Conservation (phyloP, 2,797 vertebrate species). For the Tamandua tetradactyla region DNA sequence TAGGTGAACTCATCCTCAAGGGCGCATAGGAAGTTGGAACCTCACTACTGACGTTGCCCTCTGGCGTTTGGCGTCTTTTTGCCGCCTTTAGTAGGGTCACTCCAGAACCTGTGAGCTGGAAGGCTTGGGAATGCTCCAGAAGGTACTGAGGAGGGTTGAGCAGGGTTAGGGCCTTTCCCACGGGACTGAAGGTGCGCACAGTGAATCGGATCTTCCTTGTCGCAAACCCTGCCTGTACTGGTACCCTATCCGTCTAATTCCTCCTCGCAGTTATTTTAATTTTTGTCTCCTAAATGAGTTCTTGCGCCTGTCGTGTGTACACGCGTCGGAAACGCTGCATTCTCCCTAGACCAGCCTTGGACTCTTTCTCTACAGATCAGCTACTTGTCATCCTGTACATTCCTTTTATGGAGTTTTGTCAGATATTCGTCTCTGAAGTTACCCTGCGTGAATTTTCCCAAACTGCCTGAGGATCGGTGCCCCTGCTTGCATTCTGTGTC, state of each 20-base stretch:
- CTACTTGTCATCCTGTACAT: accelerated
- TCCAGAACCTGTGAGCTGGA: too few relatives aligned
- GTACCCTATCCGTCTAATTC: neutral
- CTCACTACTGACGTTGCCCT: neutral
- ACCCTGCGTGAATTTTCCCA: too few relatives aligned
- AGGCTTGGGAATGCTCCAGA: neutral
- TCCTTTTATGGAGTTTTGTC: neutral
- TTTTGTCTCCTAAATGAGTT: neutral
- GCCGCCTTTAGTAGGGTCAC: neutral
- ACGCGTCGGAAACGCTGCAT: neutral
- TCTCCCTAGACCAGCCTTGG: neutral
- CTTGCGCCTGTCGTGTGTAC: neutral
- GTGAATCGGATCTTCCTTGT: accelerated
- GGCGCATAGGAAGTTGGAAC: too few relatives aligned
- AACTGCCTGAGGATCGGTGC: accelerated
- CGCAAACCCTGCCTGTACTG: neutral
- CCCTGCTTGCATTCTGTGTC: accelerated
- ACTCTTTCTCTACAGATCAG: too few relatives aligned
- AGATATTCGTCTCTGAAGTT: neutral
- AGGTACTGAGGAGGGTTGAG: neutral
- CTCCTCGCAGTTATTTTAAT: neutral
- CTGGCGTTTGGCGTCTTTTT: neutral
- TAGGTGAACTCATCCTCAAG: neutral
- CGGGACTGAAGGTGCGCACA: neutral
- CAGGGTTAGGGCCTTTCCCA: too few relatives aligned